phyloP scores from a whole-genome alignment of 2,888 invertebrate species.

The Priocnemis perturbator region DNA sequence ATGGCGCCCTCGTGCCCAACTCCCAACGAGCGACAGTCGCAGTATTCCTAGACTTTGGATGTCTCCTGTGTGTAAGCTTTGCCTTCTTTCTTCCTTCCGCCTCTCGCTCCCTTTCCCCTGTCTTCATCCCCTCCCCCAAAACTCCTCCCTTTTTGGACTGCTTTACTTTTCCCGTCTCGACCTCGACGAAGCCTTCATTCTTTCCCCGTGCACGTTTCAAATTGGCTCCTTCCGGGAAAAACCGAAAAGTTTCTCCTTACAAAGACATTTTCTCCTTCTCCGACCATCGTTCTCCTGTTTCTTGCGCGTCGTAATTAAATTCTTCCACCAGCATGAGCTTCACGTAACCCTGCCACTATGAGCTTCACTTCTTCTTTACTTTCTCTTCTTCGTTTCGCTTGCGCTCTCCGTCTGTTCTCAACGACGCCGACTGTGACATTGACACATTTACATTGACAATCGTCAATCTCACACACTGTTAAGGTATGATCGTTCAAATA shows the following conservation, averaged over 20 bases:
- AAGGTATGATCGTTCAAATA: too few species aligned
- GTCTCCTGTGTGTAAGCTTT: conserved; percentile 10
- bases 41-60: conserved; percentile 32
- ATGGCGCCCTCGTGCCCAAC: too few species aligned
- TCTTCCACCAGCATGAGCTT: not conserved
- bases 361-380: conserved; percentile 10
- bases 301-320: conserved; percentile 28
- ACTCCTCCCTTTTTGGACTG: conserved; percentile 13
- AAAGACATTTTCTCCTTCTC: not conserved
- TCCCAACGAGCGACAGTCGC: too few species aligned
- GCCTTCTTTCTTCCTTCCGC: not conserved
- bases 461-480: too few species aligned
- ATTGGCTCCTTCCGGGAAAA: conserved; percentile 31
- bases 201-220: conserved; percentile 23
- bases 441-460: too few species aligned
- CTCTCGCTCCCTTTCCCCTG: not conserved
- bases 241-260: conserved; percentile 15
- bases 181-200: conserved; percentile 14
- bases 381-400: conserved; percentile 20
- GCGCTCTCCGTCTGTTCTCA: conserved; percentile 1
- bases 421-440: too few species aligned
- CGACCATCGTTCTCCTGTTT: conserved; percentile 2
- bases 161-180: conserved; percentile 19
- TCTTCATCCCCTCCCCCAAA: too few species aligned
- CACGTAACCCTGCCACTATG: not conserved